Conservation (phyloP, 2,113 vertebrate species). For the Sylvilagus bachmani region DNA sequence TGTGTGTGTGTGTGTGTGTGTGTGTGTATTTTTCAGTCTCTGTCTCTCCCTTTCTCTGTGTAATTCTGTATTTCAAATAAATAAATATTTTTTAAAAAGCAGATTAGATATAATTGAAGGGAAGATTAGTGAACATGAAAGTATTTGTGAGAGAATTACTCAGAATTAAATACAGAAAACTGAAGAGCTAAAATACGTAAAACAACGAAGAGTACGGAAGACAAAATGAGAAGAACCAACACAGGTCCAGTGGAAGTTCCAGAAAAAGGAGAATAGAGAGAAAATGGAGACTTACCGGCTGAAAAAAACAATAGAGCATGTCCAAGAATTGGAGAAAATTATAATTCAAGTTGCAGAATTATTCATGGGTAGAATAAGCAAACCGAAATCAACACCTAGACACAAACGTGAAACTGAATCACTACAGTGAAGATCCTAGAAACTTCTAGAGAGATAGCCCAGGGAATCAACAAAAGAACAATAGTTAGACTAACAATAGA, state of each 20-base stretch:
- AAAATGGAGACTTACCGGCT: neutral
- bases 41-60: too few species aligned
- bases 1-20: too few species aligned
- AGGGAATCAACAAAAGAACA: neutral
- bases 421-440: neutral
- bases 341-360: neutral
- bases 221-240: neutral
- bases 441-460: neutral
- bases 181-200: constrained; percentile 6
- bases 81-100: too few species aligned
- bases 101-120: constrained; percentile 34
- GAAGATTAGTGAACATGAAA: constrained; percentile 44
- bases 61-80: too few species aligned
- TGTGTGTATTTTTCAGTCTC: too few species aligned
- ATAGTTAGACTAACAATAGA: neutral
- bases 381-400: constrained; percentile 24
- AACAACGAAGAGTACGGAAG: neutral
- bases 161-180: constrained; percentile 22
- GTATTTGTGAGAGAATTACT: constrained; percentile 23
- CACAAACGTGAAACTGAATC: neutral
- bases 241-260: neutral
- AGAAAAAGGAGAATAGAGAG: constrained; percentile 36
- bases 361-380: constrained; percentile 36
- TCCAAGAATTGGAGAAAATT: constrained; percentile 15
- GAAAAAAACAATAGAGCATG: constrained; percentile 35